These are phyloP conservation scores for Pomacea canaliculata DNA, from an alignment of 2,888 invertebrate species.

Conservation along the genomic window DNA sequence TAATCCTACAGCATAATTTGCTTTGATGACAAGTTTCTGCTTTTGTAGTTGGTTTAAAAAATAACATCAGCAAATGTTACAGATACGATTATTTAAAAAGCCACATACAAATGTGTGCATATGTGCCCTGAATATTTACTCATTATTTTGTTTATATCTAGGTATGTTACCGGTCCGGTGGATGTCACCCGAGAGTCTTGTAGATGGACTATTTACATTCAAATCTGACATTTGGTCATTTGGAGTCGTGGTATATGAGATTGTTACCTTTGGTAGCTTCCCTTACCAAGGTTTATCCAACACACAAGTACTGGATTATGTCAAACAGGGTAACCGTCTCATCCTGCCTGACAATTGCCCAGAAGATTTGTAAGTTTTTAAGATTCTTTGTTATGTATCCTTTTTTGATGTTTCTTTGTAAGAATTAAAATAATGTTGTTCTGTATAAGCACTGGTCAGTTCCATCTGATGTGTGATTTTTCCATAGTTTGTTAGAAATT, in stretches of 20 bases:
- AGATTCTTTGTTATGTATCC: not conserved
- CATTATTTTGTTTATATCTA: conserved; percentile 43
- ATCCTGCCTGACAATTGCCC: conserved; percentile 83
- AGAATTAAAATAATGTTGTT: not conserved
- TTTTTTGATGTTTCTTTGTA: not conserved
- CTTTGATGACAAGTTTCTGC: too few species aligned
- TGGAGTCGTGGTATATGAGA: conserved; percentile 85
- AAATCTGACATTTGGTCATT: conserved; percentile 92
- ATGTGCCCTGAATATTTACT: too few species aligned
- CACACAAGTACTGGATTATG: conserved; percentile 84
- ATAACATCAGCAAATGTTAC: not conserved
- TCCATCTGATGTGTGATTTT: not conserved
- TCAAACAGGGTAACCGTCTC: conserved; percentile 82
- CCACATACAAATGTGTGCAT: too few species aligned
- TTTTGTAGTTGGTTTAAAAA: not conserved
- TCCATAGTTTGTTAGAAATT: too few species aligned
- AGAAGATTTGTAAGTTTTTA: conserved; percentile 81
- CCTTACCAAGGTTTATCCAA: conserved; percentile 91
- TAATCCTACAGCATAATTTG: too few species aligned
- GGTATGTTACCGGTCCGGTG: conserved; percentile 88
- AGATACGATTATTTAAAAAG: too few species aligned
- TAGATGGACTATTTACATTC: conserved; percentile 85
- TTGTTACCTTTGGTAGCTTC: conserved; percentile 90
- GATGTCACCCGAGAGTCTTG: conserved; percentile 93
- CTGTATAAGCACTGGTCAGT: not conserved